A percentile compares a stretch with the other conserved stretches of the same genome.
Evolutionary conservation across 2,113 vertebrate species (phyloP).

Genomic region (Brachyhypopomus occidentalis): DNA sequence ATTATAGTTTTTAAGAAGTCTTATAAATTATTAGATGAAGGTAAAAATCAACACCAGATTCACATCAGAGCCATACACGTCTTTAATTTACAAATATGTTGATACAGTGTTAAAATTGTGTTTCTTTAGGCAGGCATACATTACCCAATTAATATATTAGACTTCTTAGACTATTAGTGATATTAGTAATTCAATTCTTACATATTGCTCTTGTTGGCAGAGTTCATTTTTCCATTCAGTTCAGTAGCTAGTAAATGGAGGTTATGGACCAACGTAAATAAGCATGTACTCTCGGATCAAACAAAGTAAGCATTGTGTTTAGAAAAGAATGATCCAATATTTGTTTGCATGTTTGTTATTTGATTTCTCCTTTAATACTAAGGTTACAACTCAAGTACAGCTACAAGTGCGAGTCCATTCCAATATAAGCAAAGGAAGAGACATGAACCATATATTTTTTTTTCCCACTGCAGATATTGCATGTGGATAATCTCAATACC

Average conservation of each 20-base stretch:
- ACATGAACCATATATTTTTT: not conserved
- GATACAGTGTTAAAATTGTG: conserved; percentile 14
- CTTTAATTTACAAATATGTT: conserved; percentile 29
- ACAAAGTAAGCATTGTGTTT: not conserved
- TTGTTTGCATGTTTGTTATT: not conserved
- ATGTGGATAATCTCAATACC: too few relatives aligned
- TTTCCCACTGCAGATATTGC: too few relatives aligned
- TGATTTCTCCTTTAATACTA: not conserved
- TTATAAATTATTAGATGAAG: conserved; percentile 3
- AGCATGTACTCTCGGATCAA: not conserved
- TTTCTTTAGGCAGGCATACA: conserved; percentile 13
- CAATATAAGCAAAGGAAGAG: not conserved
- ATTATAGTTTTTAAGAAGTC: conserved; percentile 19
- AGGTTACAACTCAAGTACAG: not conserved
- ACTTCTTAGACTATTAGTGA: not conserved
- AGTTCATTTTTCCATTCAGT: not conserved
- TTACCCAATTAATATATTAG: not conserved
- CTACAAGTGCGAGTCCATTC: not conserved
- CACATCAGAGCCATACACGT: conserved; percentile 26
- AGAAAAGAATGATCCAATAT: not conserved
- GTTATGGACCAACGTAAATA: conserved; percentile 3
- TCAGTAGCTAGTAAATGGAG: not conserved
- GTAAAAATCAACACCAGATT: not conserved
- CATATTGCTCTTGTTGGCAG: not conserved
- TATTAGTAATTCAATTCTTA: not conserved